phyloP scores from a whole-genome alignment of 2,888 invertebrate genomes.

The Eupelmus urozonus region DNA sequence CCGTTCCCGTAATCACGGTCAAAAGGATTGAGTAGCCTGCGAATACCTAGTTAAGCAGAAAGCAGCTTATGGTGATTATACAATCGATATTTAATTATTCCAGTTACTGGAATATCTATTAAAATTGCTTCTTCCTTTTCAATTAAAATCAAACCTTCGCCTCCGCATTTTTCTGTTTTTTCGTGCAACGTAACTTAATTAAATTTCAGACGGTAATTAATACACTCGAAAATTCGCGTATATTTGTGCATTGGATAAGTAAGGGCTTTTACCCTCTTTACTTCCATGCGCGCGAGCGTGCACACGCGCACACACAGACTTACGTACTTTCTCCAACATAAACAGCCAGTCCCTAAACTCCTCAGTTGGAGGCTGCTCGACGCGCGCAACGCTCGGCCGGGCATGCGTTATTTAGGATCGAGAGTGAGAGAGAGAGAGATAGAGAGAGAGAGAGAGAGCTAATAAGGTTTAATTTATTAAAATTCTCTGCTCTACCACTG shows the following conservation, averaged over 20 bases:
- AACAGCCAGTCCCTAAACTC: slow-evolving; percentile 45
- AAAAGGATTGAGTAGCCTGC: slow-evolving; percentile 56
- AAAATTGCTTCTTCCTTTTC: background rate
- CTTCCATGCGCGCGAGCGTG: no score
- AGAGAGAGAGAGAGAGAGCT: slow-evolving; percentile 38
- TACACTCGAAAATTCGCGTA: slow-evolving; percentile 14
- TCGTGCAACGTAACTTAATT: background rate
- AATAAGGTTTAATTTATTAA: slow-evolving; percentile 43
- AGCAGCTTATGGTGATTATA: slow-evolving; percentile 51
- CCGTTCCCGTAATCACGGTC: slow-evolving; percentile 56
- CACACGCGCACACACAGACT: slow-evolving; percentile 32
- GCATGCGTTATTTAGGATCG: slow-evolving; percentile 32
- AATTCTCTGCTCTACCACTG: slow-evolving; percentile 27
- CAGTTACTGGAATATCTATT: background rate
- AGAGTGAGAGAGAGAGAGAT: slow-evolving; percentile 46
- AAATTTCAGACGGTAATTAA: slow-evolving; percentile 33
- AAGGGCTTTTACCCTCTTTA: slow-evolving; percentile 51
- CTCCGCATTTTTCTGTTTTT: background rate
- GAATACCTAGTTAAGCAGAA: slow-evolving; percentile 55
- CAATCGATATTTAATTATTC: slow-evolving; percentile 53
- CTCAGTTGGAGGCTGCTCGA: no score
- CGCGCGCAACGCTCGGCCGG: slow-evolving; percentile 19
- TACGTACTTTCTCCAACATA: slow-evolving; percentile 48
- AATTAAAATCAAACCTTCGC: background rate
- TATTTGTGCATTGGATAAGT: slow-evolving; percentile 42